Percentiles rank a stretch among this genome's conserved stretches.
phyloP scores from a whole-genome alignment of 1,140 invertebrate species.

The Homarus americanus region DNA sequence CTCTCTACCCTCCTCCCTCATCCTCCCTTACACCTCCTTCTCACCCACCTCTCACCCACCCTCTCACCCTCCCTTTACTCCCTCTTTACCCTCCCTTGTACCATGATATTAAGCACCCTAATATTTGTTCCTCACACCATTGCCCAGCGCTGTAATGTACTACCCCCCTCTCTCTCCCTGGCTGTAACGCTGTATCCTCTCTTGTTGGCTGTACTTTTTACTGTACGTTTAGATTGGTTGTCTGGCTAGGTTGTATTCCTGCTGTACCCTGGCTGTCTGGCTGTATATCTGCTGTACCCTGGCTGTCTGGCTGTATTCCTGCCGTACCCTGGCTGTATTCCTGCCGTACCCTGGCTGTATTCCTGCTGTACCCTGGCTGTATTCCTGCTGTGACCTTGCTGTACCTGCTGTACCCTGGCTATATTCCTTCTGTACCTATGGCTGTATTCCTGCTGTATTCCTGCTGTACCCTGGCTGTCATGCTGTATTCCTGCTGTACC shows the following conservation, averaged over 20 bases:
- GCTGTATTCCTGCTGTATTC: not conserved
- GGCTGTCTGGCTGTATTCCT: no score
- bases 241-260: no score
- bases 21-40: no score
- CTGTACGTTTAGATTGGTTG: no score
- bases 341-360: not conserved
- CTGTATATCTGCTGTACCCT: no score
- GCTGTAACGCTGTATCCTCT: not conserved
- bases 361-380: no score
- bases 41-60: no score
- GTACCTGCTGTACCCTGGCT: not conserved
- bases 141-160: not conserved
- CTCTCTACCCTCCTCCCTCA: not conserved
- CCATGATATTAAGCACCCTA: not conserved
- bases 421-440: not conserved
- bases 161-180: not conserved
- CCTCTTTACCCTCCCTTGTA: not conserved
- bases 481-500: not conserved
- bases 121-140: not conserved
- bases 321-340: not conserved
- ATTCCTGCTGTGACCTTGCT: not conserved
- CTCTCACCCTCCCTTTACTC: no score
- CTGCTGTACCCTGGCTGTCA: not conserved
- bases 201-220: no score
- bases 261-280: no score